Evolutionary conservation across 2,797 vertebrate genomes (phyloP).

Genomic region (Pseudochirops cupreus): DNA sequence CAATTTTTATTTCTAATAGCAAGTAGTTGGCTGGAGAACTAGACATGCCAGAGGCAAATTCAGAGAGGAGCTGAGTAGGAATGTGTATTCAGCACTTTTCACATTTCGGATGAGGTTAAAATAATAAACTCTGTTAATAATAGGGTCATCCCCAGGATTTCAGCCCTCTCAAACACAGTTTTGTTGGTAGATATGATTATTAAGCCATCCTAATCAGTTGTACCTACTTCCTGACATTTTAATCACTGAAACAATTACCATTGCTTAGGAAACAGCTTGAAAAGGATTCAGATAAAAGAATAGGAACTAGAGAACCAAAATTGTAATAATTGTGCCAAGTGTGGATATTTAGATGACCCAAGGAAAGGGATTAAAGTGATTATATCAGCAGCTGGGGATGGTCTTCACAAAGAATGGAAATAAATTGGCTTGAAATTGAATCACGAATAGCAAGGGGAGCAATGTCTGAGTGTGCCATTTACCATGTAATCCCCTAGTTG

Average conservation of each 20-base stretch:
- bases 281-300: conserved; percentile 36
- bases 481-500: neutral
- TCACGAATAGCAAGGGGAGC: conserved; percentile 18
- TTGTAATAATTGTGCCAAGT: conserved; percentile 31
- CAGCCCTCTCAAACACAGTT: conserved; percentile 19
- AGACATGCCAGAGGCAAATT: conserved; percentile 50
- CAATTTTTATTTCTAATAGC: conserved; percentile 46
- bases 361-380: conserved; percentile 28
- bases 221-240: conserved; percentile 68
- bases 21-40: conserved; percentile 40
- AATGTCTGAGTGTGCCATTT: conserved; percentile 16
- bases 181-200: conserved; percentile 60
- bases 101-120: conserved; percentile 63
- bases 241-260: conserved; percentile 57
- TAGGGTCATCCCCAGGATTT: conserved; percentile 26
- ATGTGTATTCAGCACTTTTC: conserved; percentile 61
- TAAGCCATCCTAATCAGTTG: conserved; percentile 59
- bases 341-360: neutral
- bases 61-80: conserved; percentile 45
- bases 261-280: conserved; percentile 57
- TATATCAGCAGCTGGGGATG: neutral
- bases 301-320: conserved; percentile 14
- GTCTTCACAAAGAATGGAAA: neutral
- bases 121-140: conserved; percentile 61
- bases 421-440: conserved; percentile 11